A percentile compares a stretch with the other conserved stretches of the same genome.
These are phyloP conservation scores for Eidolon dupreanum DNA, from an alignment of 2,797 vertebrate genomes.

Conservation along the genomic window DNA sequence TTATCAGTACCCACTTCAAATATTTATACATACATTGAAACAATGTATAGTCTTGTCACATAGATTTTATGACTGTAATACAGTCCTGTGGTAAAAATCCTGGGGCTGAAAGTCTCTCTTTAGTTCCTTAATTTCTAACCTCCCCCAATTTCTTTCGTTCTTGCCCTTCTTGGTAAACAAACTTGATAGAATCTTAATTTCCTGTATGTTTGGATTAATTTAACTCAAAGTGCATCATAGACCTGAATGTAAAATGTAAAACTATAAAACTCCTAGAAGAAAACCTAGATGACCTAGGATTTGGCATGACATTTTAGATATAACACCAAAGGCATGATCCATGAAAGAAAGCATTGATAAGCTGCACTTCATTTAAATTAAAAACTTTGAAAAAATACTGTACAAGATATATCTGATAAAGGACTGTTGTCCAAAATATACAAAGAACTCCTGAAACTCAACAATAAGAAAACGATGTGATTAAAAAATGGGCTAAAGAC, in stretches of 20 bases:
- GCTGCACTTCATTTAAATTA: neutral
- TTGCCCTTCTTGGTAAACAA: neutral
- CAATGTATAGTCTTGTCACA: neutral
- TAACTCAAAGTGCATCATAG: neutral
- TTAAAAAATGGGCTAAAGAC: neutral
- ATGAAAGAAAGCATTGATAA: neutral
- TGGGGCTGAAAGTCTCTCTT: neutral
- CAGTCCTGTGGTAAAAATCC: neutral
- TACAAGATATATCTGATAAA: neutral
- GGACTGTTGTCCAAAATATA: neutral
- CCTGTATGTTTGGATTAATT: neutral
- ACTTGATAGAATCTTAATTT: neutral
- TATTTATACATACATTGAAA: neutral
- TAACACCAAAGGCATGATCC: neutral
- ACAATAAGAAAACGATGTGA: neutral
- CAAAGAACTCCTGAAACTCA: neutral
- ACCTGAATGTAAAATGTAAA: neutral
- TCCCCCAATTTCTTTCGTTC: neutral
- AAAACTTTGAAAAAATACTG: neutral
- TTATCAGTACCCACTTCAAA: neutral
- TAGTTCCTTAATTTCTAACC: neutral
- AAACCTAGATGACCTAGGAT: neutral
- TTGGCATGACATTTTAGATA: neutral
- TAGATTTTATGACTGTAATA: neutral
- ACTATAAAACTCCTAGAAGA: neutral